phyloP scores from a whole-genome alignment of 2,113 vertebrate genomes.

The Zosterops japonicus region DNA sequence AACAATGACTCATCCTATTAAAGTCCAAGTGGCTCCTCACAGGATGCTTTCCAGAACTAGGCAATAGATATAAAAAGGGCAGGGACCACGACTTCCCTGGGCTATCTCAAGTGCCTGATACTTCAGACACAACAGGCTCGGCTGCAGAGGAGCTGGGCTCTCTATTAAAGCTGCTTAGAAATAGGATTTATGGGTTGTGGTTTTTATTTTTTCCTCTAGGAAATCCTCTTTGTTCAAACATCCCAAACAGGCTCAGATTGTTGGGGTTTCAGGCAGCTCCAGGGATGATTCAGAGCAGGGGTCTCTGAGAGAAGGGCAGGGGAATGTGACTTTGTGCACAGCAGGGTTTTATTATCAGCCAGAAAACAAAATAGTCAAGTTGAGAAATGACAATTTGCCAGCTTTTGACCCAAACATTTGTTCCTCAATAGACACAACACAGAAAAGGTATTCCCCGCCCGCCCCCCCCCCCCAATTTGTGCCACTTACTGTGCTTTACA shows the following conservation, averaged over 20 bases:
- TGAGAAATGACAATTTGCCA: background rate
- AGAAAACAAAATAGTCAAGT: background rate
- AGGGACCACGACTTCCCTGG: conserved; percentile 17
- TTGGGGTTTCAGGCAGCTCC: background rate
- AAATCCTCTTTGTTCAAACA: background rate
- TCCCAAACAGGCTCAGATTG: background rate
- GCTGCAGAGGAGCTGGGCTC: background rate
- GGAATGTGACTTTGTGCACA: background rate
- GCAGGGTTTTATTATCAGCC: background rate
- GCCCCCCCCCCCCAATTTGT: fast-evolving
- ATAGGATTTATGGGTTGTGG: background rate
- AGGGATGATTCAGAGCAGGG: background rate
- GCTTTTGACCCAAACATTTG: background rate
- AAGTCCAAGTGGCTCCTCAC: conserved; percentile 58
- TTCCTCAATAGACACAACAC: fast-evolving
- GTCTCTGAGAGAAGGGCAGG: background rate
- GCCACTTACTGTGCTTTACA: fast-evolving
- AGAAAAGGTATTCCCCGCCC: fast-evolving
- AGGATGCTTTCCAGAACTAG: conserved; percentile 63
- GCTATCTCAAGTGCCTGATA: conserved; percentile 62
- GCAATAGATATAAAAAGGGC: conserved; percentile 64
- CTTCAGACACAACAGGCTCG: background rate
- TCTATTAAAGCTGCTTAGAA: background rate
- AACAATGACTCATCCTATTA: conserved; percentile 52
- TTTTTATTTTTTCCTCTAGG: background rate